Evolutionary conservation across 2,113 vertebrate genomes (phyloP).

Genomic region (Tiliqua scincoides): DNA sequence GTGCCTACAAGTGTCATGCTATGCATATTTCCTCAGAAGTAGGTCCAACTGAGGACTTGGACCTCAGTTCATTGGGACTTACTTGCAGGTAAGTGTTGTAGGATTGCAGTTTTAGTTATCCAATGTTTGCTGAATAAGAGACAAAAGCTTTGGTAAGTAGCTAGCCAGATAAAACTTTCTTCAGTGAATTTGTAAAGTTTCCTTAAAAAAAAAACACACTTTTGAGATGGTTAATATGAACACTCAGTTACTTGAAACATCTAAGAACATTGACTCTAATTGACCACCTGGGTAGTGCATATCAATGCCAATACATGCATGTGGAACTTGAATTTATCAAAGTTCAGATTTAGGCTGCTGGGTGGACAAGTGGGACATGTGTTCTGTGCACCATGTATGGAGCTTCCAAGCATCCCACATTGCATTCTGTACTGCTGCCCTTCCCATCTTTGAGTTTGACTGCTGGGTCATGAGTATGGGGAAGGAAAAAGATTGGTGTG

Average conservation of each 20-base stretch:
- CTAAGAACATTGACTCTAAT: not conserved
- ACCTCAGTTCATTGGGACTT: no score
- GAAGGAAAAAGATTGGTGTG: not conserved
- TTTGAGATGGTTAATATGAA: not conserved
- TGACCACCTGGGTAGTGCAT: not conserved
- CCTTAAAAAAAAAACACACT: not conserved
- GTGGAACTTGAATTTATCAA: no score
- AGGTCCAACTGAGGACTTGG: no score
- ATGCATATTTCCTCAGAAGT: no score
- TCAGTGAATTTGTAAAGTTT: not conserved
- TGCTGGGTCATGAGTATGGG: not conserved
- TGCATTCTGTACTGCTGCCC: not conserved
- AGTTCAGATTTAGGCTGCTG: no score
- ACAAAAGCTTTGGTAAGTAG: not conserved
- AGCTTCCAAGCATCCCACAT: not conserved
- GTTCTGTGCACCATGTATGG: not conserved
- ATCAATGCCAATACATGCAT: not conserved
- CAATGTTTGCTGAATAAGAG: not conserved
- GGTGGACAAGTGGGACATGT: not conserved
- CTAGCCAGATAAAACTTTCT: not conserved
- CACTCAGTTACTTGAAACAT: not conserved
- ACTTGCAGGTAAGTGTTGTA: no score
- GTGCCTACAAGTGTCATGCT: not conserved
- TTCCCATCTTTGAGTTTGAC: not conserved
- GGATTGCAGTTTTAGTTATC: not conserved